Percentiles rank a stretch among this genome's conserved stretches.
These are phyloP conservation scores for Porites lobata DNA, from an alignment of 92 coral and sea anemone species.

Conservation along the genomic window DNA sequence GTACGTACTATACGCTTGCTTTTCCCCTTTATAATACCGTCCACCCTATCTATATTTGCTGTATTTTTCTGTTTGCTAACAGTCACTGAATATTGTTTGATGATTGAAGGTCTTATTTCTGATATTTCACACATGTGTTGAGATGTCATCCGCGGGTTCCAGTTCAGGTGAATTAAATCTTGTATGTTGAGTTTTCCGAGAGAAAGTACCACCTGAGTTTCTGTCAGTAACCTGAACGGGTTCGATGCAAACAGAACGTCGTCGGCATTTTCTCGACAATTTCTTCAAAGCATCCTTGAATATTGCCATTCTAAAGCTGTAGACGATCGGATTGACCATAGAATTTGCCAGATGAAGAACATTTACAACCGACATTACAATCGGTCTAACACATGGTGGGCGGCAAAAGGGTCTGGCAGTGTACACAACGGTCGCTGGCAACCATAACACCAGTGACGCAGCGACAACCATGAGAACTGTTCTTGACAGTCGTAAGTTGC, in stretches of 20 bases:
- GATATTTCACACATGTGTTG: too few relatives aligned
- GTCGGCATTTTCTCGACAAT: neutral
- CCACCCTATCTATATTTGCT: too few relatives aligned
- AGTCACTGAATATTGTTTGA: too few relatives aligned
- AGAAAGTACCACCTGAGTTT: too few relatives aligned
- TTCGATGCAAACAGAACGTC: neutral
- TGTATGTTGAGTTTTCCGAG: neutral
- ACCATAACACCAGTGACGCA: constrained; percentile 11
- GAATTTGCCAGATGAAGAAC: constrained; percentile 20
- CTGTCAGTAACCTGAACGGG: neutral
- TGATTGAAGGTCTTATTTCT: too few relatives aligned
- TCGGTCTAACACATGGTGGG: neutral
- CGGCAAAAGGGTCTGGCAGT: neutral
- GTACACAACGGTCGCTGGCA: constrained; percentile 11
- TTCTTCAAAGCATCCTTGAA: constrained; percentile 23
- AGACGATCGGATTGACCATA: constrained; percentile 16
- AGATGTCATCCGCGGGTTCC: neutral
- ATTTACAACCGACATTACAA: neutral
- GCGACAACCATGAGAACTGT: neutral
- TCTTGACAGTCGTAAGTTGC: constrained; percentile 9
- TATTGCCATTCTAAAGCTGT: constrained; percentile 23
- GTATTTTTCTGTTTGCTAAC: too few relatives aligned
- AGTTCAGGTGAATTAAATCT: neutral
- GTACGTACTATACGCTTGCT: too few relatives aligned
- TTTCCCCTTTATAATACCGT: too few relatives aligned